phyloP scores from a whole-genome alignment of 2,888 invertebrate genomes.

The Sphaerophoria rueppellii region DNA sequence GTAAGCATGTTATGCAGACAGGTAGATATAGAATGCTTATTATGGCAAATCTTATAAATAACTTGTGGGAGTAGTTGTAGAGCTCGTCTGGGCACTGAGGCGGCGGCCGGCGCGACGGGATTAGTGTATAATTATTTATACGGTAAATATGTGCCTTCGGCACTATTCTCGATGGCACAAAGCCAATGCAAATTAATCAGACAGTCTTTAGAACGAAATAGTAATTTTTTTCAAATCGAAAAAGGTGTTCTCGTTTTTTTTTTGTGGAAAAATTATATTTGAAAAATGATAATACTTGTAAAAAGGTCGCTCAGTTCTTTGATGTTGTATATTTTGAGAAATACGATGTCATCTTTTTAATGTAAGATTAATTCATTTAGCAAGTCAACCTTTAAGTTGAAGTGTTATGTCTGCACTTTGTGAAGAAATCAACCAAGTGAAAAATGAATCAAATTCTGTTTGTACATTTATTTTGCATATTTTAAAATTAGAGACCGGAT shows the following conservation, averaged over 20 bases:
- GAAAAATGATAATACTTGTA: slow-evolving; percentile 58
- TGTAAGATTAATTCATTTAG: neutral
- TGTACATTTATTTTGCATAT: neutral
- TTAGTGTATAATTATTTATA: slow-evolving; percentile 47
- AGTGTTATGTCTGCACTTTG: neutral
- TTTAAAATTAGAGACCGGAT: neutral
- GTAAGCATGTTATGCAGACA: slow-evolving; percentile 60
- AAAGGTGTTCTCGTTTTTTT: neutral
- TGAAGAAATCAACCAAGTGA: neutral
- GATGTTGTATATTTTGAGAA: slow-evolving; percentile 14
- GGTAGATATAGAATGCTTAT: slow-evolving; percentile 56
- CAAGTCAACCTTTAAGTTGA: neutral
- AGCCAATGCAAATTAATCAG: slow-evolving; percentile 67
- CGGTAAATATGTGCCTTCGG: slow-evolving; percentile 51
- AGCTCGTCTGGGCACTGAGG: neutral
- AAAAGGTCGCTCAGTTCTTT: slow-evolving; percentile 45
- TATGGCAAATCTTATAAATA: slow-evolving; percentile 61
- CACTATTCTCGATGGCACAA: slow-evolving; percentile 42
- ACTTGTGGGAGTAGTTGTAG: slow-evolving; percentile 49
- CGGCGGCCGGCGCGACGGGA: neutral
- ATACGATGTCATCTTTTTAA: neutral
- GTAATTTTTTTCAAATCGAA: slow-evolving; percentile 35
- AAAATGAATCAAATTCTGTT: neutral
- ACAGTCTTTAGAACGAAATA: slow-evolving; percentile 50
- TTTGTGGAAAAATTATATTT: slow-evolving; percentile 1